Evolutionary conservation across 2,113 vertebrate species (phyloP).

Genomic region (Engystomops pustulosus): DNA sequence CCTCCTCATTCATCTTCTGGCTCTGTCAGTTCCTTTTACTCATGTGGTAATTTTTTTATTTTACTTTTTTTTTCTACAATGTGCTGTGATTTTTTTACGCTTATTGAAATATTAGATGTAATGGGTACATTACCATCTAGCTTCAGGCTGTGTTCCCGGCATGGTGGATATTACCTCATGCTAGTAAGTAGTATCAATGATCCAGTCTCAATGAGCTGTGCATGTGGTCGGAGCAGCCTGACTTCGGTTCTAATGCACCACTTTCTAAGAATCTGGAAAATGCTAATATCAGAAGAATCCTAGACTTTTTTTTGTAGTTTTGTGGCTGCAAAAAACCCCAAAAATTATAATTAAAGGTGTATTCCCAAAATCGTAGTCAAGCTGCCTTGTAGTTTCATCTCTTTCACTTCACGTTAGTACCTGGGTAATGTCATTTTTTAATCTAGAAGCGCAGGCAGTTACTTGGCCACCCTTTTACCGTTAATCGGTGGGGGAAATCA

Average conservation of each 20-base stretch:
- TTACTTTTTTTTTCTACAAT: background rate
- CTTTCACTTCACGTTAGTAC: too few relatives aligned
- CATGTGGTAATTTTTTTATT: constrained; percentile 7
- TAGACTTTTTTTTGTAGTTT: too few relatives aligned
- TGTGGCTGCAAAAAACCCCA: too few relatives aligned
- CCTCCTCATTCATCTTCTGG: constrained; percentile 31
- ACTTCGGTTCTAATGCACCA: background rate
- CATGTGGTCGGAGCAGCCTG: background rate
- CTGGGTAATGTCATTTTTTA: too few relatives aligned
- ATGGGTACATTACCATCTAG: background rate
- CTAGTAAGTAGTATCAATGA: constrained; percentile 11
- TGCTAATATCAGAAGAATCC: background rate
- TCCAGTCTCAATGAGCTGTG: background rate
- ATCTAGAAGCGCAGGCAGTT: too few relatives aligned
- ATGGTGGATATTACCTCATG: constrained; percentile 6
- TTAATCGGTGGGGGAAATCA: too few relatives aligned
- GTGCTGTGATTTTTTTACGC: background rate
- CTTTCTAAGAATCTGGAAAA: background rate
- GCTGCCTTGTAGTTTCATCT: too few relatives aligned
- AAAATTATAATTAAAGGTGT: background rate
- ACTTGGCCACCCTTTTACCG: too few relatives aligned
- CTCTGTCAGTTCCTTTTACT: constrained; percentile 33
- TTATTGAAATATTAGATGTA: constrained; percentile 12
- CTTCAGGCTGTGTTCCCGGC: background rate
- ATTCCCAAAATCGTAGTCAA: too few relatives aligned